phyloP scores from a whole-genome alignment of 1,140 invertebrate genomes.

The Himalopsyche phryganea region DNA sequence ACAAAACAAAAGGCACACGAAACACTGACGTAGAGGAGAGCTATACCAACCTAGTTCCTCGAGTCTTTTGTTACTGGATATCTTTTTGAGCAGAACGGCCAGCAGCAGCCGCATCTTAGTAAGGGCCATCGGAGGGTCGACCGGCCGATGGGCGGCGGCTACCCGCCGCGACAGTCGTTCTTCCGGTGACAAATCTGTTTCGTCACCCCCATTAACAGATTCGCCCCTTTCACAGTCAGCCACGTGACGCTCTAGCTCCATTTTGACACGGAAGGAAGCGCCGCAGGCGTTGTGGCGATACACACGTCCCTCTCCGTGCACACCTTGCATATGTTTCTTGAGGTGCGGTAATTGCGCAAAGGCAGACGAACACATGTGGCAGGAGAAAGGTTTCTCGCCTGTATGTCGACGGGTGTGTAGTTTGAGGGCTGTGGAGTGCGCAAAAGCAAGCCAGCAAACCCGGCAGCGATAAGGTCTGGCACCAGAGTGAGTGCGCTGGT shows the following conservation, averaged over 20 bases:
- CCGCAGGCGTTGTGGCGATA: slow-evolving; percentile 69
- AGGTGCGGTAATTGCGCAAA: slow-evolving; percentile 77
- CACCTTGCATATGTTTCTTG: slow-evolving; percentile 78
- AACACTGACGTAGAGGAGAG: slow-evolving; percentile 1
- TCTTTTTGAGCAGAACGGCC: slow-evolving; percentile 75
- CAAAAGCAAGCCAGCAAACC: slow-evolving; percentile 76
- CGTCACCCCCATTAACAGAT: slow-evolving; percentile 16
- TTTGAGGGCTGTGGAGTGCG: slow-evolving; percentile 80
- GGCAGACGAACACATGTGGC: slow-evolving; percentile 63
- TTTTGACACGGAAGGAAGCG: slow-evolving; percentile 74
- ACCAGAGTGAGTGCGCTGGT: slow-evolving; percentile 86
- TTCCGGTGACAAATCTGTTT: slow-evolving; percentile 34
- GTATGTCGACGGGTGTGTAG: slow-evolving; percentile 66
- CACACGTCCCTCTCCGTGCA: slow-evolving; percentile 70
- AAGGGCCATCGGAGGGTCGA: slow-evolving; percentile 59
- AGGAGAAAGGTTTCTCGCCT: slow-evolving; percentile 80
- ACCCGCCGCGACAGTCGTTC: slow-evolving; percentile 40
- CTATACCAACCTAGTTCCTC: slow-evolving; percentile 67
- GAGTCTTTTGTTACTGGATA: slow-evolving; percentile 71
- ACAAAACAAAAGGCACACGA: slow-evolving; percentile 31
- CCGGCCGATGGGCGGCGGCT: slow-evolving; percentile 40
- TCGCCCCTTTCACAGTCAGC: slow-evolving; percentile 47
- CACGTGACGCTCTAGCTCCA: slow-evolving; percentile 62
- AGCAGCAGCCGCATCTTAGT: slow-evolving; percentile 73
- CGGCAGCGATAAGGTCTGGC: slow-evolving; percentile 76